A percentile compares a stretch with the other conserved stretches of the same genome.
phyloP scores from a whole-genome alignment of 2,888 invertebrate species.

The Strigamia crassipes region DNA sequence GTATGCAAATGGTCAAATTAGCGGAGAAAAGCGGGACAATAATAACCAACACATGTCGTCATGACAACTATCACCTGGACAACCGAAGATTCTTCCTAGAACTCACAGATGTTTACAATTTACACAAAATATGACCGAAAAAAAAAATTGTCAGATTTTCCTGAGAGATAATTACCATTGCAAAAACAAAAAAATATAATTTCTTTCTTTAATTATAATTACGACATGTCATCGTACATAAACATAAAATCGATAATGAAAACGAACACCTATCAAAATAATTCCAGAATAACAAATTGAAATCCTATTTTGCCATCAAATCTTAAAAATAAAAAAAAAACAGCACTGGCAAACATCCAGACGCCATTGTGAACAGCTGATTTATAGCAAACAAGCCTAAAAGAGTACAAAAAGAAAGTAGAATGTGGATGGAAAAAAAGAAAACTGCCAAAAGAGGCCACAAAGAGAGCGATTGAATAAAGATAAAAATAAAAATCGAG shows the following conservation, averaged over 20 bases:
- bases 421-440: not conserved
- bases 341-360: conserved; percentile 17
- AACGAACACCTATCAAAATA: conserved; percentile 5
- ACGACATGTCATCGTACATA: not conserved
- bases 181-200: not conserved
- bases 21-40: not conserved
- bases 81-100: not conserved
- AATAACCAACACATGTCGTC: conserved; percentile 1
- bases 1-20: not conserved
- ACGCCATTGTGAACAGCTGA: conserved; percentile 23
- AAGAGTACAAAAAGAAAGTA: not conserved
- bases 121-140: not conserved
- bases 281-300: not conserved
- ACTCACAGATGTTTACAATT: not conserved
- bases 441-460: not conserved
- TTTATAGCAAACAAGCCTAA: not conserved
- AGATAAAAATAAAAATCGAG: not conserved
- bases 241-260: not conserved
- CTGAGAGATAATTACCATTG: not conserved
- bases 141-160: not conserved
- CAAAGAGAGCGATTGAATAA: not conserved
- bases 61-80: conserved; percentile 22
- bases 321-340: not conserved
- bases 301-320: not conserved
- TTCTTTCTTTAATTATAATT: not conserved